phyloP scores from a whole-genome alignment of 2,888 invertebrate genomes.

The Sclerodermus sp. region DNA sequence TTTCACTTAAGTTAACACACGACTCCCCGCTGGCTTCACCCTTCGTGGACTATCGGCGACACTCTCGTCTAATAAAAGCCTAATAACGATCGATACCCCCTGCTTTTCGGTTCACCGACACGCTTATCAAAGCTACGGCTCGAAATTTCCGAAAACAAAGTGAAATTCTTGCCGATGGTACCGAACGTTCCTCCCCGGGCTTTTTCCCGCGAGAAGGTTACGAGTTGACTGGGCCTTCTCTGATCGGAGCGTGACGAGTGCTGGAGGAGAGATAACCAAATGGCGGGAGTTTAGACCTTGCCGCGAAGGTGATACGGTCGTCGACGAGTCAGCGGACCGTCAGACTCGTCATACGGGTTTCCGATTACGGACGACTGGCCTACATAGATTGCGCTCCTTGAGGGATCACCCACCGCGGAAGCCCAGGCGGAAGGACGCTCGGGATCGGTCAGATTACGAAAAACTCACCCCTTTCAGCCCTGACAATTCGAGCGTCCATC shows the following conservation, averaged over 20 bases:
- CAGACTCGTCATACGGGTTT: slow-evolving; percentile 50
- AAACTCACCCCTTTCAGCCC: no score
- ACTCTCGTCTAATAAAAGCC: slow-evolving; percentile 51
- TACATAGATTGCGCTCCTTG: slow-evolving; percentile 40
- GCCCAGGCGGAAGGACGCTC: no score
- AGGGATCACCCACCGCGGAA: no score
- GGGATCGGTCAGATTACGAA: no score
- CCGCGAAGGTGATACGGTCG: slow-evolving; percentile 44
- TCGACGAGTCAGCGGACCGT: slow-evolving; percentile 5
- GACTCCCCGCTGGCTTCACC: slow-evolving; percentile 38
- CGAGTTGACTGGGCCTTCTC: not conserved
- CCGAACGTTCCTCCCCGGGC: no score
- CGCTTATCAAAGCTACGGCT: no score
- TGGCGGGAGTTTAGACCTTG: slow-evolving; percentile 46
- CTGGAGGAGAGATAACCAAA: slow-evolving; percentile 20
- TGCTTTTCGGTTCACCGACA: slow-evolving; percentile 11
- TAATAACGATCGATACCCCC: slow-evolving; percentile 45
- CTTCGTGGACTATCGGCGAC: slow-evolving; percentile 29
- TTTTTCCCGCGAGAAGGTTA: not conserved
- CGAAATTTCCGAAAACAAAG: no score
- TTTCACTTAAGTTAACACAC: slow-evolving; percentile 54
- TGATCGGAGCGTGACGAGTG: no score
- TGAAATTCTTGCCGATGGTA: no score
- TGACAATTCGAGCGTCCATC: no score
- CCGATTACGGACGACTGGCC: slow-evolving; percentile 42